phyloP scores from a whole-genome alignment of 2,888 invertebrate species.

The Hirtodrosophila duncani region DNA sequence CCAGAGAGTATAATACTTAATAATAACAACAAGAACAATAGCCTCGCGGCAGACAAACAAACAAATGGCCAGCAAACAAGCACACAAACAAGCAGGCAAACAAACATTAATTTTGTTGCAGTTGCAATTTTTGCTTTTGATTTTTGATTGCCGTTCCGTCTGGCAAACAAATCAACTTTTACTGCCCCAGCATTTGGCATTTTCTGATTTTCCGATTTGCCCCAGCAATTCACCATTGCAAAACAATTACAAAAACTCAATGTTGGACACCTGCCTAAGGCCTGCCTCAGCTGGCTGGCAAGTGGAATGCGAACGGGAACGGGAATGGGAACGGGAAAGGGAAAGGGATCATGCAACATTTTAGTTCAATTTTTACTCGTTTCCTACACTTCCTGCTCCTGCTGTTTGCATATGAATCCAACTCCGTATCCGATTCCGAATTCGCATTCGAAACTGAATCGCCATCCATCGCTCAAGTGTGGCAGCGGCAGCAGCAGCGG shows the following conservation, averaged over 20 bases:
- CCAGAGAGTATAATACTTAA: no score
- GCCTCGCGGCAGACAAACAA: conserved; percentile 12
- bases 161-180: conserved; percentile 53
- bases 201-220: not conserved
- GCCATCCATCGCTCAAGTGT: conserved; percentile 29
- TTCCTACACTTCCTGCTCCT: conserved; percentile 12
- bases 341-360: not conserved
- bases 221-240: not conserved
- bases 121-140: conserved; percentile 32
- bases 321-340: no score
- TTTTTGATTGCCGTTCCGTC: conserved; percentile 59
- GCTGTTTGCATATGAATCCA: conserved; percentile 27
- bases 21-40: conserved; percentile 3
- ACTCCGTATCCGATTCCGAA: conserved; percentile 25
- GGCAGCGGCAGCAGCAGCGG: not conserved
- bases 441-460: no score
- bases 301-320: no score
- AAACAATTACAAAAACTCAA: conserved; percentile 54
- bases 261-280: conserved; percentile 21
- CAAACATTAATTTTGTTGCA: conserved; percentile 54
- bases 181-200: not conserved
- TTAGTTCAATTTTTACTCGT: conserved; percentile 3
- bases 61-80: no score
- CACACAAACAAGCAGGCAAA: conserved; percentile 40
- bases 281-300: not conserved